Evolutionary conservation across 2,797 vertebrate genomes (phyloP), one percentile per base, ranked within the genome.

Genomic region (Crenichthys baileyi): DNA sequence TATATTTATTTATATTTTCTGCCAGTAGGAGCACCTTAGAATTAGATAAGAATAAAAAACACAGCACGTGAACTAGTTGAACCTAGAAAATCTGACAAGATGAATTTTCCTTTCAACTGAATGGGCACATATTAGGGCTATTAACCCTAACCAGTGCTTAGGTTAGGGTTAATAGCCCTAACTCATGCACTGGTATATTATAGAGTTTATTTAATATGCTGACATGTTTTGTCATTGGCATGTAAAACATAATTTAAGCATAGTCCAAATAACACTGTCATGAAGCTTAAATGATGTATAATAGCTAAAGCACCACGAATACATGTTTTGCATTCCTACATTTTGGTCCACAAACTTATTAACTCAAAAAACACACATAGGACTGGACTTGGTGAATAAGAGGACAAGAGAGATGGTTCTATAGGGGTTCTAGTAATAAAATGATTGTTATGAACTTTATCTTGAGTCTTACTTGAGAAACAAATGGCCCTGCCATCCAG

Each of bases 371-470:
- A 55, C 41, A 41, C 24, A 36, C 55, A 24, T 18, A 74, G 74
- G 12, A 76, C 36, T 77, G 2, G 36, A 36, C 44, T 55, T 41
- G 31, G 50, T 55, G 51, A 77, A 84, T 86, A 81, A 74, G 53
- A 85, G 5, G 60, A 60, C 44, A 82, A 79, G 71, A 79, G 67
- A 82, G 75, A 84, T 88, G 87, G 89, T n/a, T n/a, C n/a, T 86
- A 85, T 82, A 80, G 81, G 81, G 80, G 81, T 90, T 87, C 85
- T 77, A 79, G 82, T 91, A 84, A 74, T 55, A 61, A 86, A 88
- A 85, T 91, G 76, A 92, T 94, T 92, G 88, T 92, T 90, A 83
- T 83, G 84, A 90, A 93, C 87, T 87, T 93, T 91, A 88, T 89
- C 88, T 89, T 53, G 72, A 85, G 85, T 89, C 86, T 79, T 91